Conservation (phyloP, 53 echinoderm and acorn worm genomes). For the Echinometra lucunter region DNA sequence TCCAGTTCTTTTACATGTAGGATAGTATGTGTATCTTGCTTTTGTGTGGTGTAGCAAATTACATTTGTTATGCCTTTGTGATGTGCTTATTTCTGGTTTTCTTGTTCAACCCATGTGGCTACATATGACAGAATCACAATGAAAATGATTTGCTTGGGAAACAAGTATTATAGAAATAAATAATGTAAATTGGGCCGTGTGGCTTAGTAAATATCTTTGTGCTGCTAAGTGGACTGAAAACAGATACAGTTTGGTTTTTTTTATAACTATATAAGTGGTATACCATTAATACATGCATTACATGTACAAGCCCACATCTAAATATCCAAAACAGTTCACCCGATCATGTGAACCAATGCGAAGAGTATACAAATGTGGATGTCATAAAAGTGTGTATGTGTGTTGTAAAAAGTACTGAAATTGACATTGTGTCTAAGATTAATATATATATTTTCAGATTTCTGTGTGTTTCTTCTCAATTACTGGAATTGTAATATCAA, state of each 20-base stretch:
- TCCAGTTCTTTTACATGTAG: background rate
- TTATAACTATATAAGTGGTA: no score
- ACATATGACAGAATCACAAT: background rate
- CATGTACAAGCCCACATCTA: background rate
- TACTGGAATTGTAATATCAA: background rate
- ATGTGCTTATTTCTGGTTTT: background rate
- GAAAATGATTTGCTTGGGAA: background rate
- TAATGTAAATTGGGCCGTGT: background rate
- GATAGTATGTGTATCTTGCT: background rate
- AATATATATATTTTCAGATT: conserved; percentile 56
- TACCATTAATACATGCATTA: no score
- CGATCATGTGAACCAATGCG: background rate
- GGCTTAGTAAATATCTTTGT: background rate
- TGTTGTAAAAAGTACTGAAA: conserved; percentile 66
- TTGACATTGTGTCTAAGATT: conserved; percentile 45
- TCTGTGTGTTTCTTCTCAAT: conserved; percentile 53
- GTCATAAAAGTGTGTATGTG: conserved; percentile 2
- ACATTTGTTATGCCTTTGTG: background rate
- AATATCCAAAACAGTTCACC: background rate
- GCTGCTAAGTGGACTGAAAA: background rate
- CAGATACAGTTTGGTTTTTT: background rate
- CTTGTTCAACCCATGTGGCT: background rate
- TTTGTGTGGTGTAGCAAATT: background rate
- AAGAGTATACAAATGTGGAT: background rate
- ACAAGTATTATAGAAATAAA: background rate